Evolutionary conservation across 1,140 invertebrate species (phyloP), one percentile per base, ranked within the genome.

Genomic region (Drosophila erecta): DNA sequence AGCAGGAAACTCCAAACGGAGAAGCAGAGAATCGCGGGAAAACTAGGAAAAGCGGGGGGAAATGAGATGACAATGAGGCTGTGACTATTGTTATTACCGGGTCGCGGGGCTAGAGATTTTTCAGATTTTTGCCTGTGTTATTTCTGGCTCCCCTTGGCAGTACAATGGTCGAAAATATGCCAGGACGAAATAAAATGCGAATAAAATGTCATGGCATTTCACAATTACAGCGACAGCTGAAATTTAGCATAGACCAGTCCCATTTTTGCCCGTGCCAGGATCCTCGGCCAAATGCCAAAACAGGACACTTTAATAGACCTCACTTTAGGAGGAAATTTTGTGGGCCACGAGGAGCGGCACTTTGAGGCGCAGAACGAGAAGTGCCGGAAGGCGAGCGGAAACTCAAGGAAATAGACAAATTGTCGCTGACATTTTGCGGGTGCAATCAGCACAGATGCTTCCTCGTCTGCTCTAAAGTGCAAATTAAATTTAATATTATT

Each of bases 401-500:
- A 69, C 41, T 38, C 73, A 41, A 57, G 76, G 76, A 84, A 77
- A 76, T 83, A 75, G 85, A 89, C 85, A 89, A 89, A 89, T 89
- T 90, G 85, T 84, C 84, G 80, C 76, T 80, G 84, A 80, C 84
- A 87, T 89, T 89, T 79, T 89, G 84, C 56, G 83, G 83, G 77
- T 81, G 58, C 74, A 81, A 80, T 81, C 78, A 80, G 65, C 59
- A 60, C 75, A 79, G 59, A 50, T 62, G 62, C 70, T 79, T 55
- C 41, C 24, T 40, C 37, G 30, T 33, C 61, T 71, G 67, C 49
- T 70, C 69, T 62, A 79, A 87, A 87, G 79, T 87, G 85, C 76
- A 89, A 89, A 89, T 89, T 90, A 89, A 90, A 89, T 89, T 80
- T 84, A 74, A 85, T 78, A 85, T 71, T 89, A 84, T 85, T 79